A percentile compares a stretch with the other conserved stretches of the same genome.
phyloP scores from a whole-genome alignment of 2,113 vertebrate genomes.

The Phocoena sinus region DNA sequence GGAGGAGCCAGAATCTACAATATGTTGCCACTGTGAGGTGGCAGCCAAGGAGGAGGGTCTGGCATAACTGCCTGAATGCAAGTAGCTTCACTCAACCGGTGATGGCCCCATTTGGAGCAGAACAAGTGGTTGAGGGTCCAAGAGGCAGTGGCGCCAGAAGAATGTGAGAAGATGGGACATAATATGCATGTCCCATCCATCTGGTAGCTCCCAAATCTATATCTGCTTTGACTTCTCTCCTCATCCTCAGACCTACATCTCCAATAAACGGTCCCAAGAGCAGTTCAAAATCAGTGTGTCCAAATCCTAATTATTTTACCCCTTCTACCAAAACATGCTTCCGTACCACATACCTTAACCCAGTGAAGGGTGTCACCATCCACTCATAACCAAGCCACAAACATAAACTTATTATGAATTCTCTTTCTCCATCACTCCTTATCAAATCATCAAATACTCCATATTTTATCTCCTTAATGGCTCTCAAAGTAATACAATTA shows the following conservation, averaged over 20 bases:
- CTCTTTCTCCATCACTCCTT: neutral
- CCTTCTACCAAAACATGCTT: neutral
- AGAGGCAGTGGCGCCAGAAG: neutral
- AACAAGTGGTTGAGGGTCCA: neutral
- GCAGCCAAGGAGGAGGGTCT: neutral
- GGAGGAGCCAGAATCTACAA: neutral
- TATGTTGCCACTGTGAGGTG: neutral
- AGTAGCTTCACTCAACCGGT: neutral
- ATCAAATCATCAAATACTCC: neutral
- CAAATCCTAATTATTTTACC: neutral
- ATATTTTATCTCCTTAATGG: neutral
- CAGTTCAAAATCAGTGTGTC: neutral
- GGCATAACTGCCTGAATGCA: neutral
- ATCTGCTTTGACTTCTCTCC: neutral
- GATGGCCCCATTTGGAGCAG: neutral
- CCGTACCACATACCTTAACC: neutral
- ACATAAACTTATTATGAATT: neutral
- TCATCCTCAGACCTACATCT: neutral
- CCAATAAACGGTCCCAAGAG: neutral
- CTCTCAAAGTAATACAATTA: neutral
- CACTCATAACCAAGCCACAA: neutral
- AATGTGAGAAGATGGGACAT: neutral
- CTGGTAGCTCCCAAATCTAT: neutral
- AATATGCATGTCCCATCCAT: neutral
- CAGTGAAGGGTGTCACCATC: neutral